Evolutionary conservation across 2,888 invertebrate genomes (phyloP), one percentile per base, ranked within the genome.

Genomic region (Volucella inflata): DNA sequence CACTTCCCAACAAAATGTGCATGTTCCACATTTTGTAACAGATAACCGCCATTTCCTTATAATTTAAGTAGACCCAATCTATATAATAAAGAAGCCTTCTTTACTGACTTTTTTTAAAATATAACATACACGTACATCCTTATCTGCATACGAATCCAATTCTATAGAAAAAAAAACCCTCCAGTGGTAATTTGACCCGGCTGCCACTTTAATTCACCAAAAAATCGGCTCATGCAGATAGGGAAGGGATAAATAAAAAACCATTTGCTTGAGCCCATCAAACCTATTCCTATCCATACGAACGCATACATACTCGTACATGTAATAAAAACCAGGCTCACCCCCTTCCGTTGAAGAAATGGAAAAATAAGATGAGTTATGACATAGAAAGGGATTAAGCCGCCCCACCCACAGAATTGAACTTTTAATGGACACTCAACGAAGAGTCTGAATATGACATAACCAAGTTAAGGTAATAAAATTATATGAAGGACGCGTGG

Each of bases 401-500:
- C 40, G 46, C 21, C 60, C 76, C 85, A 81, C 81, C 75, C 85
- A 72, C 60, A 57, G 72, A 85, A 85, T 77, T 85, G 62, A 85
- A 85, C 81, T 81, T 85, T 85, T 85, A 85, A 85, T 85, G 85
- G 85, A 85, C 85, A 81, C 80, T 72, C 85, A 17, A 62, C 57
- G 16, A 59, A 77, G 71, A 77, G 55, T 30, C 76, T 85, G 85
- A 71, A 67, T 85, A 81, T 85, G 85, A 81, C 85, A 85, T 85
- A 85, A 85, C 72, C 76, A 72, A 81, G 85, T 85, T 85, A 85
- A 77, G 72, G 76, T 81, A 81, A 85, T 81, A 77, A 85, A 85
- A 85, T 85, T 85, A 85, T 85, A 68, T 64, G 67, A 70, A 76
- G 84, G 81, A 85, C 81, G 85, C 81, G 85, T 85, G 85, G 85